Base-by-base conservation (phyloP, 2,113 vertebrate species). In the Podarcis muralis region DNA sequence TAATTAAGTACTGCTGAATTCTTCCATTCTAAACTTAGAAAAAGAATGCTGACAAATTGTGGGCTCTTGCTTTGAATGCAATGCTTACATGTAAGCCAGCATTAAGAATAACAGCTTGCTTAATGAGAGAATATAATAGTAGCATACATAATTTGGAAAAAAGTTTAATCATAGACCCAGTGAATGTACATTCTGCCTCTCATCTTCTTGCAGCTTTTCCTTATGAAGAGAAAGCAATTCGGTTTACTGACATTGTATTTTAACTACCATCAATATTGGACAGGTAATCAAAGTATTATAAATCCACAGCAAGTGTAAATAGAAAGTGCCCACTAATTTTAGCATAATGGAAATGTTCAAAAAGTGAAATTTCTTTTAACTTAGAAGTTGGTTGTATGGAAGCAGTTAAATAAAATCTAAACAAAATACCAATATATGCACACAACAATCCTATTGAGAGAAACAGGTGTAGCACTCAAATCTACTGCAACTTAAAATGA, bases 161-260 rank as follows among this genome's bases (percentile, higher is more conserved):
- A 16, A 48, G 82, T 93, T 76, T 40, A 76, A 85, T 95, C 95
- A 97, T 83, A 96, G 96, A 97, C 96, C 96, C 95, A 82, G 79
- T 95, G 94, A 96, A 96, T 92, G 90, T 1, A 40, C 92, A 88
- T 86, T 82, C 92, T 84, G 94, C 92, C 92, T 91, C 96, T n/a
- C 89, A 83, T 88, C 43, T 84, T 74, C 1, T 18, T 62, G 69
- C 81, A 87, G 86, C 48, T 89, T 27, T 87, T 89, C 71, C 1
- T 0, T 87, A 92, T 82, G 90, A 93, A 91, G 81, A 91, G 82
- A 76, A 23, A 88, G 57, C 69, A 90, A 95, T 96, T 97, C 95
- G 95, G 97, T 97, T 97, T 97, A 96, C 93, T 97, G 96, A 97
- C 97, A 97, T 96, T 97, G 96, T 62, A 92, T 91, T 95, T 89